Conservation (phyloP, 2,797 vertebrate species). For the Knipowitschia caucasica region DNA sequence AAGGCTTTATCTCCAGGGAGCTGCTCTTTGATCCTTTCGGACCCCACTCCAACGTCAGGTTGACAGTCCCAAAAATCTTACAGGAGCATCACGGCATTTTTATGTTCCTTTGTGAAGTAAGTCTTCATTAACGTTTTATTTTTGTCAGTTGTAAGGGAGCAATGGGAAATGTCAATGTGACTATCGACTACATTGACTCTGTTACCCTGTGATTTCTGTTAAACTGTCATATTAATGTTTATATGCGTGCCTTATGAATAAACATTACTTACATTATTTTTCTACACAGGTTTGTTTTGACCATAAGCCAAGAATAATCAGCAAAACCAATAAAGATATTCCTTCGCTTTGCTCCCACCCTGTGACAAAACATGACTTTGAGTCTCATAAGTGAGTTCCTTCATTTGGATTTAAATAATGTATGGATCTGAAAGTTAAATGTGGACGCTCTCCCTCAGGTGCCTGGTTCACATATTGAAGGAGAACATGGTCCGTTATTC, state of each 20-base stretch:
- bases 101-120: conserved; percentile 96
- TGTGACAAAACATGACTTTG: conserved; percentile 90
- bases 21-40: conserved; percentile 85
- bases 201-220: neutral
- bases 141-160: too few species aligned
- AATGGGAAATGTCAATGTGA: too few species aligned
- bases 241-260: too few species aligned
- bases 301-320: conserved; percentile 98
- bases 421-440: neutral
- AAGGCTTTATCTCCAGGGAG: conserved; percentile 91
- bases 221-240: too few species aligned
- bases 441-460: conserved; percentile 70
- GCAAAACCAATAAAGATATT: conserved; percentile 93
- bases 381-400: conserved; percentile 90
- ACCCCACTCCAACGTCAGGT: conserved; percentile 76
- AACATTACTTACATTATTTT: neutral
- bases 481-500: conserved; percentile 91
- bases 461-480: conserved; percentile 94
- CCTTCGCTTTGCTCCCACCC: conserved; percentile 91
- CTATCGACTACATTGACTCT: too few species aligned
- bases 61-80: conserved; percentile 87
- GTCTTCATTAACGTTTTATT: conserved; percentile 16
- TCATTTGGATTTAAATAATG: neutral
- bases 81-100: conserved; percentile 94
- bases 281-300: conserved; percentile 94